Conservation (phyloP, 64 coral and sea anemone genomes). For the Anthopleura sola region DNA sequence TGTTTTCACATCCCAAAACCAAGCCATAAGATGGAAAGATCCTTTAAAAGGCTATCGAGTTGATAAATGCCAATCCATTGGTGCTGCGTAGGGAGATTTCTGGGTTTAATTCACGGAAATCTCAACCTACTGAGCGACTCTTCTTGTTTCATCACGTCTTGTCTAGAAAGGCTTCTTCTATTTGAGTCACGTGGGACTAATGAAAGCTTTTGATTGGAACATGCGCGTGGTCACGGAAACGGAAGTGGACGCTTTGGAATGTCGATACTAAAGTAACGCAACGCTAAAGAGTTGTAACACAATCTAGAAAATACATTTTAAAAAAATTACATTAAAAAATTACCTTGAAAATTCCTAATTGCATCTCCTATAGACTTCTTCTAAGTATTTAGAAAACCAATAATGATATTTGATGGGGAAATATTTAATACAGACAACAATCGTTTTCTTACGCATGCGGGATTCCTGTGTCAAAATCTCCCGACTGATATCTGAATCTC, state of each 20-base stretch:
- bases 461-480: too few relatives aligned
- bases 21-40: slow-evolving; percentile 12
- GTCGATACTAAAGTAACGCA: not conserved
- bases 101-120: slow-evolving; percentile 6
- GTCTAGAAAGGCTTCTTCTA: not conserved
- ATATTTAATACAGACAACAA: too few relatives aligned
- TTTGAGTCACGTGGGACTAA: not conserved
- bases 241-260: slow-evolving; percentile 13
- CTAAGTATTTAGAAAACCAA: too few relatives aligned
- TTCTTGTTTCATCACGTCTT: not conserved
- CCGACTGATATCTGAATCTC: too few relatives aligned
- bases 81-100: slow-evolving; percentile 1
- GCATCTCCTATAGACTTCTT: not conserved
- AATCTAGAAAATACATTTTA: not conserved
- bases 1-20: not conserved
- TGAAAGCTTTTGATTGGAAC: not conserved
- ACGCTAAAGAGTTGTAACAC: not conserved
- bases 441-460: too few relatives aligned
- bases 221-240: not conserved
- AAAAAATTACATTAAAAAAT: not conserved
- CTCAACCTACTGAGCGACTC: not conserved
- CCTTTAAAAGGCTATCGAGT: not conserved
- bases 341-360: not conserved
- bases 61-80: slow-evolving; percentile 12
- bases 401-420: too few relatives aligned